These are phyloP conservation scores for Oxyura jamaicensis DNA, from an alignment of 2,113 vertebrate species.

Conservation along the genomic window DNA sequence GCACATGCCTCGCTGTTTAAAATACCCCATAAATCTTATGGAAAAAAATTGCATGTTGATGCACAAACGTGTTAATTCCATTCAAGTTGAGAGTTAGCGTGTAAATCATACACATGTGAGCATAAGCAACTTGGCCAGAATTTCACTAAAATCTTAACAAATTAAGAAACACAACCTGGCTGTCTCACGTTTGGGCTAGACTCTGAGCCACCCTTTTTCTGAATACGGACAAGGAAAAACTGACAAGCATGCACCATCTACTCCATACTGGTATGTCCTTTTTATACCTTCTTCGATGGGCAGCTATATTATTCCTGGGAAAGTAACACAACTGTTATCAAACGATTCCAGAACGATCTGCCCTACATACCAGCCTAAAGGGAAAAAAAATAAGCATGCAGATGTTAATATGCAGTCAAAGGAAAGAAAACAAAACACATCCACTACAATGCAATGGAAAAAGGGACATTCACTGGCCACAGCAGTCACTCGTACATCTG, in stretches of 20 bases:
- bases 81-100: not conserved
- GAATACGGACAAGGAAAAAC: not conserved
- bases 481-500: not conserved
- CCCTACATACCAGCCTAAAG: not conserved
- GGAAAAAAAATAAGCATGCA: not conserved
- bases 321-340: rapidly evolving
- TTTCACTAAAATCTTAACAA: not conserved
- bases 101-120: not conserved
- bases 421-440: not conserved
- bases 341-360: not conserved
- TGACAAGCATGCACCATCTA: not conserved
- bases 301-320: not conserved
- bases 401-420: not conserved
- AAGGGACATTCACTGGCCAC: not conserved
- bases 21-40: not conserved
- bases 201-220: not conserved
- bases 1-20: not conserved
- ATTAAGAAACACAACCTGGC: not conserved
- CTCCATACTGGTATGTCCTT: not conserved
- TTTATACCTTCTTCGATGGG: not conserved
- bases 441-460: not conserved
- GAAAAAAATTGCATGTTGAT: not conserved
- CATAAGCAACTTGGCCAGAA: not conserved
- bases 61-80: not conserved
- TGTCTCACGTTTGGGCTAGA: not conserved